Evolutionary conservation across 2,888 invertebrate genomes (phyloP).

Genomic region (Amaurobius ferox): DNA sequence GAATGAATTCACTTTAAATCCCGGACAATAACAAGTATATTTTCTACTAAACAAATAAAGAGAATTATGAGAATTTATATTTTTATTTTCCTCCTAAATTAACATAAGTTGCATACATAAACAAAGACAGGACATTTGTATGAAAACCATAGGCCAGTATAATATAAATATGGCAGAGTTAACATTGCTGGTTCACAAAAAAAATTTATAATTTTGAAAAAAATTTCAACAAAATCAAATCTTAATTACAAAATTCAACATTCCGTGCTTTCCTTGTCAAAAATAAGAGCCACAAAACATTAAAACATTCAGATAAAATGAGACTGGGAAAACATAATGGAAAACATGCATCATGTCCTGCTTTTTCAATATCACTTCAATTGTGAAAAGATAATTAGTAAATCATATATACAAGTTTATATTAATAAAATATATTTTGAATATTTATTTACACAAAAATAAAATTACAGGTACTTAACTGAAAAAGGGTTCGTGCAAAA

Average conservation of each 20-base stretch:
- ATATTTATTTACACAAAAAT: background rate
- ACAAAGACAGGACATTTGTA: slow-evolving; percentile 5
- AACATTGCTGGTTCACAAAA: background rate
- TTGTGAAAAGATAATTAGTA: background rate
- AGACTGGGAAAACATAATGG: background rate
- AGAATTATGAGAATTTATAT: too few relatives aligned
- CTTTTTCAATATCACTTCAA: background rate
- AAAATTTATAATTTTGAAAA: background rate
- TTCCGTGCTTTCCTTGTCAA: background rate
- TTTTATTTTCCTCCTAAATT: background rate
- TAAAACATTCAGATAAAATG: background rate
- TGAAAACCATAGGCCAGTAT: background rate
- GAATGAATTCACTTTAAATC: too few relatives aligned
- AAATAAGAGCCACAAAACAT: background rate
- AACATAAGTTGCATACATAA: background rate
- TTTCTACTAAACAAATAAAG: too few relatives aligned
- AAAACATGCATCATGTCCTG: background rate
- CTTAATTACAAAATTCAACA: background rate
- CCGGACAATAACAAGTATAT: too few relatives aligned
- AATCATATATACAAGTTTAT: background rate
- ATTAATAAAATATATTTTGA: background rate
- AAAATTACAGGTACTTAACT: background rate
- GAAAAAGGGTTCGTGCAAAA: background rate
- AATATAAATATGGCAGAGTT: background rate
- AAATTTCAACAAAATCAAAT: background rate